These are phyloP conservation scores for Eupithecia tripunctaria DNA, from an alignment of 2,888 invertebrate genomes.

Conservation along the genomic window DNA sequence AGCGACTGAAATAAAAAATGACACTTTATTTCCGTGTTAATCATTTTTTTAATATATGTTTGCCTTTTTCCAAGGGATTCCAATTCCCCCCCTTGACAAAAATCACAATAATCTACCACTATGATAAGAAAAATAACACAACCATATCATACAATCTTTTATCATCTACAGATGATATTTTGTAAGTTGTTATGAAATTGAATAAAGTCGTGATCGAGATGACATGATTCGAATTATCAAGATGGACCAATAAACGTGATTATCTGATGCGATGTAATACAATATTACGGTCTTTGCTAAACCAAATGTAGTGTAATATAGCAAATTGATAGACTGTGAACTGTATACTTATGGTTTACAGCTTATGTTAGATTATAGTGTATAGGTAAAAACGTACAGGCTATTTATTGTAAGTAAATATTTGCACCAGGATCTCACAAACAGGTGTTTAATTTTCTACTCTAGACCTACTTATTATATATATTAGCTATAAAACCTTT, in stretches of 20 bases:
- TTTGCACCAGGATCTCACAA: too few relatives aligned
- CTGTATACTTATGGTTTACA: neutral
- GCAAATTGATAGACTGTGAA: constrained; percentile 7
- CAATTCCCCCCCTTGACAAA: too few relatives aligned
- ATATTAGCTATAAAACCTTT: too few relatives aligned
- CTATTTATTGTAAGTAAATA: too few relatives aligned
- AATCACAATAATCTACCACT: neutral
- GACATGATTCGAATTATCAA: constrained; percentile 52
- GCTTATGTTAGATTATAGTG: too few relatives aligned
- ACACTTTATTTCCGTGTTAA: too few relatives aligned
- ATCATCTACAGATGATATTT: constrained; percentile 5
- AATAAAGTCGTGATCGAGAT: constrained; percentile 53
- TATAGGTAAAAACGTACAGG: too few relatives aligned
- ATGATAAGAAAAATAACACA: neutral
- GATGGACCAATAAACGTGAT: constrained; percentile 42
- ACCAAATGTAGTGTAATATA: constrained; percentile 20
- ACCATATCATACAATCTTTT: constrained; percentile 1
- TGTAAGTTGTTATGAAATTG: constrained; percentile 38
- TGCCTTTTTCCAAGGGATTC: too few relatives aligned
- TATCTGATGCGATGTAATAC: constrained; percentile 26
- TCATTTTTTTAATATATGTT: too few relatives aligned
- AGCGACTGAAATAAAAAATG: too few relatives aligned
- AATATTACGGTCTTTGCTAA: constrained; percentile 27
- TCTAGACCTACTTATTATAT: too few relatives aligned
- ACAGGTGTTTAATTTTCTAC: too few relatives aligned